Evolutionary conservation across 2,797 vertebrate genomes (phyloP).

Genomic region (Clarias platycephalus): DNA sequence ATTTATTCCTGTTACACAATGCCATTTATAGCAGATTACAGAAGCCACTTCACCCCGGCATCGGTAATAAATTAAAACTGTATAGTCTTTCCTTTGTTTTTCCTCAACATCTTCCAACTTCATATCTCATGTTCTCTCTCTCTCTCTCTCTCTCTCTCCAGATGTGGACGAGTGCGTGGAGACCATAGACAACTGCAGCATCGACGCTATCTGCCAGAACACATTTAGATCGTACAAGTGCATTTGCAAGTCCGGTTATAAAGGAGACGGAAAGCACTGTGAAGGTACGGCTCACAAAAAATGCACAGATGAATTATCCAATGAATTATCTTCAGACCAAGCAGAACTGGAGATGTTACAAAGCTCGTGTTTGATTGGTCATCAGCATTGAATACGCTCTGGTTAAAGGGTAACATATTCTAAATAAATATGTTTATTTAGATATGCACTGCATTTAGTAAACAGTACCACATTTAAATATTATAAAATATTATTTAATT

Average conservation of each 20-base stretch:
- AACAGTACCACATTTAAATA: too few relatives aligned
- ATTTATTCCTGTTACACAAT: neutral
- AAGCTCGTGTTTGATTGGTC: neutral
- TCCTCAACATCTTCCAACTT: conserved; percentile 8
- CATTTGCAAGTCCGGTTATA: conserved; percentile 98
- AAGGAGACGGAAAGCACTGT: conserved; percentile 94
- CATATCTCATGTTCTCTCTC: conserved; percentile 24
- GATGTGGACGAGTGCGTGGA: conserved; percentile 97
- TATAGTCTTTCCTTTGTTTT: too few relatives aligned
- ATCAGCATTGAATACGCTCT: neutral
- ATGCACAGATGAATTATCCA: neutral
- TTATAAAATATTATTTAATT: too few relatives aligned
- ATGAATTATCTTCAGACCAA: neutral
- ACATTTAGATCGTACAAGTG: conserved; percentile 95
- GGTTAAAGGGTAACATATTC: neutral
- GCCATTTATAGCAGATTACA: neutral
- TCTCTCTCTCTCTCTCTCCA: conserved; percentile 61
- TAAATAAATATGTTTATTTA: too few relatives aligned
- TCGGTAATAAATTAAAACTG: neutral
- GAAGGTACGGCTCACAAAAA: conserved; percentile 80
- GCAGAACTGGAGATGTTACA: neutral
- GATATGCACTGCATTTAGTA: too few relatives aligned
- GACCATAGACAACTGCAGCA: conserved; percentile 94
- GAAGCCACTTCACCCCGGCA: neutral
- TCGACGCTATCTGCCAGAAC: conserved; percentile 99